Evolutionary conservation across 2,888 invertebrate genomes (phyloP).

Genomic region (Acleris emargana): DNA sequence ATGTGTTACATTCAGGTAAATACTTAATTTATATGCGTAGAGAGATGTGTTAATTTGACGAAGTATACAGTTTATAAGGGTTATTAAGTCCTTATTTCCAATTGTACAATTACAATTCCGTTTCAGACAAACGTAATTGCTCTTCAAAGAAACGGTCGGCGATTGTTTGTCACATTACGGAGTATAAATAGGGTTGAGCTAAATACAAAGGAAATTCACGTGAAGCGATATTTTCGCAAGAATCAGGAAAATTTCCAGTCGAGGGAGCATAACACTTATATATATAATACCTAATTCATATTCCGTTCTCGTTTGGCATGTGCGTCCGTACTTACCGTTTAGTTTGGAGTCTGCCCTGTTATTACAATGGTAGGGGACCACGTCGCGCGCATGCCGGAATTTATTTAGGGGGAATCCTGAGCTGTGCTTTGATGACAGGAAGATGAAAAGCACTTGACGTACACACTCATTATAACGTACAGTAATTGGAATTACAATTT

Average conservation of each 20-base stretch:
- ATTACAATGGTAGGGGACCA: conserved; percentile 37
- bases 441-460: conserved; percentile 6
- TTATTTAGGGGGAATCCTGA: conserved; percentile 46
- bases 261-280: conserved; percentile 13
- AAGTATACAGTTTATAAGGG: too few relatives aligned
- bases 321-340: conserved; percentile 22
- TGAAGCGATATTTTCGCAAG: neutral
- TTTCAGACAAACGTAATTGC: conserved; percentile 1
- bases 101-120: neutral
- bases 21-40: too few relatives aligned
- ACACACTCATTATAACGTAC: conserved; percentile 8
- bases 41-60: too few relatives aligned
- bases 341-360: conserved; percentile 21
- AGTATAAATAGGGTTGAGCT: neutral
- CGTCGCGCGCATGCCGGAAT: conserved; percentile 37
- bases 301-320: conserved; percentile 36
- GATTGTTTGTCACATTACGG: conserved; percentile 5
- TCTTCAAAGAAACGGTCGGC: neutral
- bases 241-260: conserved; percentile 16
- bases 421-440: conserved; percentile 4
- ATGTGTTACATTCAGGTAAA: too few relatives aligned
- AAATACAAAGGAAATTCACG: neutral
- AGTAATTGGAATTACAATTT: conserved; percentile 4
- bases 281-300: conserved; percentile 42
- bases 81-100: too few relatives aligned